Evolutionary conservation across 2,888 invertebrate species (phyloP).

Genomic region (Leptinotarsa rubiginosa): DNA sequence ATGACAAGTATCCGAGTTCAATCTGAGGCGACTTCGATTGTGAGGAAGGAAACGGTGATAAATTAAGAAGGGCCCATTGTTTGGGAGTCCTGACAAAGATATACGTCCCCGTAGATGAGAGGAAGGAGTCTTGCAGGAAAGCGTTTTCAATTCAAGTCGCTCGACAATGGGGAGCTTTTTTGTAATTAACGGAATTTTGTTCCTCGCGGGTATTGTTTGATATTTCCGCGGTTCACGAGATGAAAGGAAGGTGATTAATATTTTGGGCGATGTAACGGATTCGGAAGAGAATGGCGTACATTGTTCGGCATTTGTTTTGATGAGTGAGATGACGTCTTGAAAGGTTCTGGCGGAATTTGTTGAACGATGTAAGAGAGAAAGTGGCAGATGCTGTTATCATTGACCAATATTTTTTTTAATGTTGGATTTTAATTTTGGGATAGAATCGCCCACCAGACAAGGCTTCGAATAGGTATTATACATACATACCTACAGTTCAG

Average conservation of each 20-base stretch:
- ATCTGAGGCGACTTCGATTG: conserved; percentile 64
- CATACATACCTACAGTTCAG: too few relatives aligned
- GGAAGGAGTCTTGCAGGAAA: conserved; percentile 61
- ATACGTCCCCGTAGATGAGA: conserved; percentile 41
- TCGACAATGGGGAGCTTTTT: conserved; percentile 61
- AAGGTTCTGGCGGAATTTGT: not conserved
- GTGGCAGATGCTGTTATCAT: not conserved
- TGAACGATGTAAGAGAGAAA: not conserved
- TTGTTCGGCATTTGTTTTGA: conserved; percentile 20
- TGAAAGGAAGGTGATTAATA: conserved; percentile 41
- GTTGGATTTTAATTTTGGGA: too few relatives aligned
- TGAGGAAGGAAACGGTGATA: conserved; percentile 65
- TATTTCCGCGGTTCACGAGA: conserved; percentile 34
- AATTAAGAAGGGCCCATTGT: conserved; percentile 65
- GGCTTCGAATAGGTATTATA: too few relatives aligned
- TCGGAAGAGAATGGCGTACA: conserved; percentile 17
- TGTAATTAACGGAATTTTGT: conserved; percentile 60
- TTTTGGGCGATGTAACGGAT: conserved; percentile 27
- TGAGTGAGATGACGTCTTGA: not conserved
- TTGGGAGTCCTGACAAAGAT: conserved; percentile 65
- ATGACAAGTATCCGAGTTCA: conserved; percentile 64
- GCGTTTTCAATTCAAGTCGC: conserved; percentile 63
- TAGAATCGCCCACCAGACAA: too few relatives aligned
- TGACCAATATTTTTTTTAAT: not conserved
- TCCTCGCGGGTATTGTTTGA: conserved; percentile 36